These are phyloP conservation scores for Ophioninae sp. DNA, from an alignment of 2,888 invertebrate genomes.

Conservation along the genomic window DNA sequence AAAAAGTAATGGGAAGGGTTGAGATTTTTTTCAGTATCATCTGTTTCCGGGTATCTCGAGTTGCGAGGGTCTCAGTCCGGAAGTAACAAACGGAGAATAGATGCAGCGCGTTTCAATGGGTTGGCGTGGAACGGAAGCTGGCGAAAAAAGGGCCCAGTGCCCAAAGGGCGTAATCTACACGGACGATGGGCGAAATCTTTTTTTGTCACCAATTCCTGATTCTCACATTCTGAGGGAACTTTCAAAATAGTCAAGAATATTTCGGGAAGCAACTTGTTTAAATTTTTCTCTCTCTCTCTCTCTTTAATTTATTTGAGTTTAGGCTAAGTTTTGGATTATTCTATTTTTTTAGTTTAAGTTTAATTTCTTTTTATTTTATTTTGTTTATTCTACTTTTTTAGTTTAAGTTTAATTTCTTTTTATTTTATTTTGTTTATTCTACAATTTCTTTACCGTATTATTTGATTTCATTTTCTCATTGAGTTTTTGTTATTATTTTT, in stretches of 20 bases:
- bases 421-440: no score
- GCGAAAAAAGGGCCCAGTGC: slow-evolving; percentile 3
- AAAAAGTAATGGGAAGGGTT: slow-evolving; percentile 15
- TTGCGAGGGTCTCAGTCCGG: slow-evolving; percentile 30
- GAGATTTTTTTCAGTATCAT: slow-evolving; percentile 22
- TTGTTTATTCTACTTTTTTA: no score
- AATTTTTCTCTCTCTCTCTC: slow-evolving; percentile 30
- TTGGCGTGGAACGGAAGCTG: background rate
- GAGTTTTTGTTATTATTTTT: no score
- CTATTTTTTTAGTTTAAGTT: no score
- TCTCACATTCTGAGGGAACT: slow-evolving; percentile 37
- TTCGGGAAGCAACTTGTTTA: slow-evolving; percentile 49
- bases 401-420: no score
- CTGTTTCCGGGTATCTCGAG: slow-evolving; percentile 59
- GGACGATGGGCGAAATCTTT: slow-evolving; percentile 12
- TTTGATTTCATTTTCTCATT: no score
- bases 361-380: no score
- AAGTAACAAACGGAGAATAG: slow-evolving; percentile 22
- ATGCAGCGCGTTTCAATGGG: background rate
- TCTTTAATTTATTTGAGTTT: background rate
- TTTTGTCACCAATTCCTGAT: slow-evolving; percentile 48
- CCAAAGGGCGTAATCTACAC: background rate
- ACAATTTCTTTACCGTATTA: no score
- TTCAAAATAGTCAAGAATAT: slow-evolving; percentile 36
- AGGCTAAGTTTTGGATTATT: no score